Evolutionary conservation across 1,140 invertebrate genomes (phyloP).

Genomic region (Hylaeus volcanicus): DNA sequence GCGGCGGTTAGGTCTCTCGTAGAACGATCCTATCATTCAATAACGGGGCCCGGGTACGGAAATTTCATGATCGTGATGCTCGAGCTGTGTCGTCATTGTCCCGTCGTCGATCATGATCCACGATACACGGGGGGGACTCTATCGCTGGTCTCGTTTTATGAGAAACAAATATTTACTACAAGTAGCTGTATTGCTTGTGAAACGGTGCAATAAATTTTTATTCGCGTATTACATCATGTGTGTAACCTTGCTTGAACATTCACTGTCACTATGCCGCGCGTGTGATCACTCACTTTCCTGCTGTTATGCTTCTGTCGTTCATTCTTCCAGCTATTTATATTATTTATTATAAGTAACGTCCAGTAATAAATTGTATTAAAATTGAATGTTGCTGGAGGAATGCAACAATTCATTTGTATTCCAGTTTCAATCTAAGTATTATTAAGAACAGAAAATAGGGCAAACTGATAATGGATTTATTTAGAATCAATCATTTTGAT

Average conservation of each 20-base stretch:
- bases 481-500: no score
- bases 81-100: slow-evolving; percentile 59
- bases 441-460: no score
- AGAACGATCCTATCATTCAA: slow-evolving; percentile 75
- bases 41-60: slow-evolving; percentile 71
- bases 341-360: no score
- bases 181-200: neutral
- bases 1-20: slow-evolving; percentile 48
- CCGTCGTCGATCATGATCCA: slow-evolving; percentile 70
- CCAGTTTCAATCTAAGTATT: no score
- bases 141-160: slow-evolving; percentile 63
- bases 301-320: no score
- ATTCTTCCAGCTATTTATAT: no score
- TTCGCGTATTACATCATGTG: neutral
- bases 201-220: slow-evolving; percentile 5
- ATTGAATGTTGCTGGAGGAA: no score
- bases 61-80: slow-evolving; percentile 75
- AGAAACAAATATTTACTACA: slow-evolving; percentile 60
- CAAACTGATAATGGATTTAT: no score
- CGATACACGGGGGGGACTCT: slow-evolving; percentile 54
- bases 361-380: no score
- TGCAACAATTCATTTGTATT: no score
- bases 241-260: neutral
- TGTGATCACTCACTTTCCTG: no score
- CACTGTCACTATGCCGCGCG: no score